phyloP scores from a whole-genome alignment of 2,797 vertebrate genomes.

The Sebastes oblongus region DNA sequence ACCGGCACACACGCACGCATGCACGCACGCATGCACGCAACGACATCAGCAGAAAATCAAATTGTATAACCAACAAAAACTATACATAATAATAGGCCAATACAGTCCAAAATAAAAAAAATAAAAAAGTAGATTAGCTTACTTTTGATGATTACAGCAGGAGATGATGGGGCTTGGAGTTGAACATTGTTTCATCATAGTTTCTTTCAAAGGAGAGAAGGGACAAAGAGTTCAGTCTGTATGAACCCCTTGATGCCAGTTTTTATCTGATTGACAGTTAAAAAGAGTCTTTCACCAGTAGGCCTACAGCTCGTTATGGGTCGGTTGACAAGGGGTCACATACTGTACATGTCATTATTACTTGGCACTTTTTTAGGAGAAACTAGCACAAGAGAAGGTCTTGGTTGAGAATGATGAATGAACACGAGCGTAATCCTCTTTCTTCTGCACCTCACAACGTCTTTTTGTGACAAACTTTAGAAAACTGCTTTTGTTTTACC shows the following conservation, averaged over 20 bases:
- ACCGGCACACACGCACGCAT: too few species aligned
- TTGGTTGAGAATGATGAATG: not conserved
- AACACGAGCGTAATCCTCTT: not conserved
- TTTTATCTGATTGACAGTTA: too few species aligned
- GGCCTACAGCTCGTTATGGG: not conserved
- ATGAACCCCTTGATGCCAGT: not conserved
- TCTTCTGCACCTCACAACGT: not conserved
- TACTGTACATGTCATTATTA: not conserved
- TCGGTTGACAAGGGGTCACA: not conserved
- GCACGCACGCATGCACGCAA: accelerated
- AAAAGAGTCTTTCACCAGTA: too few species aligned
- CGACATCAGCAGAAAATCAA: not conserved
- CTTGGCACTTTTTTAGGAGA: not conserved
- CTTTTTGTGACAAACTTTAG: not conserved
- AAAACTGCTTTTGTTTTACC: not conserved
- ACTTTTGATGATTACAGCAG: not conserved
- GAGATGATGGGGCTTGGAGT: too few species aligned
- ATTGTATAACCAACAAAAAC: not conserved
- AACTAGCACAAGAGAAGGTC: not conserved
- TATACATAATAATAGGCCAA: not conserved
- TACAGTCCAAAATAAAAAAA: not conserved
- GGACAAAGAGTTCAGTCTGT: not conserved
- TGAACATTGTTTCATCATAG: not conserved
- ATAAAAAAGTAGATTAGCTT: too few species aligned
- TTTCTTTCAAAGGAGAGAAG: not conserved